Evolutionary conservation across 2,797 vertebrate genomes (phyloP).

Genomic region (Rallus crepitans): DNA sequence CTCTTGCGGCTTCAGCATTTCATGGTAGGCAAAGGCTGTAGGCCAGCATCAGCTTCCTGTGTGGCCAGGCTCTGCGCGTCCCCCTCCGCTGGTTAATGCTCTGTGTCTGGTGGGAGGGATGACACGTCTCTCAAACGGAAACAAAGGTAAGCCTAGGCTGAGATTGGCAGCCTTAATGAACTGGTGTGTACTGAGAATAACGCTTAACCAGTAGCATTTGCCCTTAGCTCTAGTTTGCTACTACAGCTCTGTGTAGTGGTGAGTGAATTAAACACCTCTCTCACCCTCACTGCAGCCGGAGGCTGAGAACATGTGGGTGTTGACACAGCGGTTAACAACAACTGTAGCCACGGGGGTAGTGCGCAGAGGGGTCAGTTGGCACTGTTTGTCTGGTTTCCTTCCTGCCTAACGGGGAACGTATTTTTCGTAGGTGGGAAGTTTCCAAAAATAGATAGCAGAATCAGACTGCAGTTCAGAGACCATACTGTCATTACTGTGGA

Average conservation of each 20-base stretch:
- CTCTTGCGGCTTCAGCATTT: not conserved
- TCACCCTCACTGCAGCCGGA: rapidly evolving
- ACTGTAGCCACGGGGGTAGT: rapidly evolving
- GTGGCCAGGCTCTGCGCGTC: rapidly evolving
- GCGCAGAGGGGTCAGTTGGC: not conserved
- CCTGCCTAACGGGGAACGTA: not conserved
- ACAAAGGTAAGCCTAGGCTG: not conserved
- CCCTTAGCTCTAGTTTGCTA: not conserved
- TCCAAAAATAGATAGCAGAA: constrained; percentile 83
- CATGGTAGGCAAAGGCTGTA: not conserved
- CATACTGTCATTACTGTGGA: constrained; percentile 85
- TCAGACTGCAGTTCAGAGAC: constrained; percentile 85
- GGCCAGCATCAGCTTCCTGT: not conserved
- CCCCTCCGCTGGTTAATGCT: not conserved
- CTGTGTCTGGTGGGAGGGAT: rapidly evolving
- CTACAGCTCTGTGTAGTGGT: not conserved
- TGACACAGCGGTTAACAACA: not conserved
- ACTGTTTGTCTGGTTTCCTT: not conserved
- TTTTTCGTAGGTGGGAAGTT: constrained; percentile 78
- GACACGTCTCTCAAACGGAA: rapidly evolving
- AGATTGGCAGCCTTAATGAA: not conserved
- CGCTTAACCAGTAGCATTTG: not conserved
- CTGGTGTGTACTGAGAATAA: not conserved
- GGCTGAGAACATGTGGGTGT: not conserved
- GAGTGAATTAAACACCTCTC: not conserved